Conservation (phyloP, 2,888 invertebrate species). For the Acanthosepion pharaonis region DNA sequence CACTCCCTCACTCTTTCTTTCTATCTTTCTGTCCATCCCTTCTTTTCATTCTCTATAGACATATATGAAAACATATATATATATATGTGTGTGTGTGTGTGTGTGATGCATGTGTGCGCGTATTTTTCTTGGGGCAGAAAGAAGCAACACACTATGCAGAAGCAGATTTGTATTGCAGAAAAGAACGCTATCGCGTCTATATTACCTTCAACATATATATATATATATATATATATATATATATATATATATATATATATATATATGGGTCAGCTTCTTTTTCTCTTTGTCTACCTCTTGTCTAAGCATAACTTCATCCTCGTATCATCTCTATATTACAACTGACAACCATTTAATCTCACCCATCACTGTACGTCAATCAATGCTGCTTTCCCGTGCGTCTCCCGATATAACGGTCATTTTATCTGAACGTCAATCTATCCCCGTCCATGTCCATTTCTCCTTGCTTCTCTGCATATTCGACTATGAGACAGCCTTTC, state of each 20-base stretch:
- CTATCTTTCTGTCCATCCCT: no score
- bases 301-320: background rate
- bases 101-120: no score
- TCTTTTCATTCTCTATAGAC: no score
- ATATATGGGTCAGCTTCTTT: background rate
- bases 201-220: background rate
- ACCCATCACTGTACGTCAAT: background rate
- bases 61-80: no score
- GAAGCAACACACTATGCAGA: no score
- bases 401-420: background rate
- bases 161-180: no score
- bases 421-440: slow-evolving; percentile 23
- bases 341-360: background rate
- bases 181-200: no score
- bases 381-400: background rate
- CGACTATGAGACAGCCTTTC: background rate
- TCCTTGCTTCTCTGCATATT: background rate
- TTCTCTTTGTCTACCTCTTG: background rate
- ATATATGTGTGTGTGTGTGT: no score
- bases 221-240: background rate
- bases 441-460: background rate
- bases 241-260: background rate
- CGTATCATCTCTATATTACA: slow-evolving; percentile 13
- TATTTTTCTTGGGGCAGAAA: no score
- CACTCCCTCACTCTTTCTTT: no score